A percentile compares a stretch with the other conserved stretches of the same genome.
phyloP scores from a whole-genome alignment of 1,140 invertebrate genomes.

The Radopholus similis region DNA sequence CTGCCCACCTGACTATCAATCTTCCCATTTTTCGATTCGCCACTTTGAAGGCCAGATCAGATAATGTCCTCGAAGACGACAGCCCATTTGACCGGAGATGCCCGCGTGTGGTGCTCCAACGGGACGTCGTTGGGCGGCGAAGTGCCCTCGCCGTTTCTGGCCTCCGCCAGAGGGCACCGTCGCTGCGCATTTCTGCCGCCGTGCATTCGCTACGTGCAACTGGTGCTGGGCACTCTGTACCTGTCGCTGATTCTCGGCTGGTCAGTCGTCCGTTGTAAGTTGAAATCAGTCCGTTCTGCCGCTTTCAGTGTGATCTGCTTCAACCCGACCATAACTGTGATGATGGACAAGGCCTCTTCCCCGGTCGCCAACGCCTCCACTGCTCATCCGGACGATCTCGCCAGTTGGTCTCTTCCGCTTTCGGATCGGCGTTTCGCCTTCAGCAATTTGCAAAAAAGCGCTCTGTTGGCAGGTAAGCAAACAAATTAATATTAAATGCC shows the following conservation, averaged over 20 bases:
- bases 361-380: constrained; percentile 1
- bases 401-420: constrained; percentile 4
- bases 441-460: constrained; percentile 13
- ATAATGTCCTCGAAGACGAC: not conserved
- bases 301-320: constrained; percentile 8
- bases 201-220: not conserved
- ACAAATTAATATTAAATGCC: not conserved
- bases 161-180: not conserved
- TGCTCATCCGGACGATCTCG: not conserved
- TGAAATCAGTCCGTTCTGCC: not conserved
- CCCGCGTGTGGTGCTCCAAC: not conserved
- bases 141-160: not conserved
- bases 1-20: too few relatives aligned
- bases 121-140: not conserved
- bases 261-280: not conserved
- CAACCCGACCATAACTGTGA: constrained; percentile 14
- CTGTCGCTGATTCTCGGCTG: constrained; percentile 4
- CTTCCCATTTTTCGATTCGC: too few relatives aligned
- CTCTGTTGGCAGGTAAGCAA: not conserved
- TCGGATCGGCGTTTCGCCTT: constrained; percentile 4
- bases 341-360: constrained; percentile 9
- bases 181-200: not conserved
- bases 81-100: not conserved
- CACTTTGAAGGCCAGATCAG: too few relatives aligned
- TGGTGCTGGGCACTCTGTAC: constrained; percentile 10